Evolutionary conservation across 2,888 invertebrate genomes (phyloP).

Genomic region (Catocala fraxini): DNA sequence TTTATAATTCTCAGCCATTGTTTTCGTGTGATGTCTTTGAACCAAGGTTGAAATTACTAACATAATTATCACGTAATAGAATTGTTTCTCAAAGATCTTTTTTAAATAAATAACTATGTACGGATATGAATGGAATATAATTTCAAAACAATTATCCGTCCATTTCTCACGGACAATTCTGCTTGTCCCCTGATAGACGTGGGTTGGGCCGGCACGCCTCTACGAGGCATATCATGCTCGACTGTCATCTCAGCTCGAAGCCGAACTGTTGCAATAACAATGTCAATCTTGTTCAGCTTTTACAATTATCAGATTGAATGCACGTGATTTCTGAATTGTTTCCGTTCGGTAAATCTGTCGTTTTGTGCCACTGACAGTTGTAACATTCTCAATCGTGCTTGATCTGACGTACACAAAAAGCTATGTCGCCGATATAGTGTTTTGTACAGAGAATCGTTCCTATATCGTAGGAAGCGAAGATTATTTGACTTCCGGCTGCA

Average conservation of each 20-base stretch:
- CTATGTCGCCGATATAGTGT: no score
- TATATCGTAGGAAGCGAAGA: no score
- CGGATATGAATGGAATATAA: constrained; percentile 21
- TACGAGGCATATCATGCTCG: constrained; percentile 67
- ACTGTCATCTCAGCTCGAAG: constrained; percentile 57
- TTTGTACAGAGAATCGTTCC: no score
- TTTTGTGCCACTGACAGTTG: no score
- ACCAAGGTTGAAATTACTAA: not conserved
- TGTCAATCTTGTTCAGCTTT: constrained; percentile 36
- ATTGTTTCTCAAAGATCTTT: constrained; percentile 4
- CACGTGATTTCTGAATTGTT: not conserved
- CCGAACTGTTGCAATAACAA: constrained; percentile 50
- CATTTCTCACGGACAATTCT: constrained; percentile 48
- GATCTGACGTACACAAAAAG: no score
- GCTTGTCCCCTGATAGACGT: constrained; percentile 45
- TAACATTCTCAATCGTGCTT: no score
- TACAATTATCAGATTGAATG: constrained; percentile 17
- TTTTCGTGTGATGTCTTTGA: not conserved
- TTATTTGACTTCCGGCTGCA: no score
- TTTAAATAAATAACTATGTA: not conserved
- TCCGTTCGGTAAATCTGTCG: no score
- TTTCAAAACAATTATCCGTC: constrained; percentile 45
- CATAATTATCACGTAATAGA: not conserved
- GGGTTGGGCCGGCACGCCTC: constrained; percentile 68
- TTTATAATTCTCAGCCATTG: not conserved